These are phyloP conservation scores for Strigamia crassipes DNA, from an alignment of 2,888 invertebrate species.

Conservation along the genomic window DNA sequence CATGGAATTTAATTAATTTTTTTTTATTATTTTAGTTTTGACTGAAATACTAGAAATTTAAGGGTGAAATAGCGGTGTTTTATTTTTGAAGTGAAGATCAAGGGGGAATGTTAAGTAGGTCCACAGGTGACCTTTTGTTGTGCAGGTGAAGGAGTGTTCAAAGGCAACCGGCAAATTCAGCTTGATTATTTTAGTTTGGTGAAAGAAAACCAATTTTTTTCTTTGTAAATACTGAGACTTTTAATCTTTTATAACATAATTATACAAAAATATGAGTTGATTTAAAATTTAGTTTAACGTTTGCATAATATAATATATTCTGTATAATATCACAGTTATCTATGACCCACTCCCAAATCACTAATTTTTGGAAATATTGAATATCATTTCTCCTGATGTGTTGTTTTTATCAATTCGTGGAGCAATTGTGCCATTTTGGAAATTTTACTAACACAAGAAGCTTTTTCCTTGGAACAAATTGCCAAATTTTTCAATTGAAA, in stretches of 20 bases:
- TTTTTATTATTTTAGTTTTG: too few relatives aligned
- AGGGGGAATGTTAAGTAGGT: too few relatives aligned
- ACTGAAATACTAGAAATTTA: too few relatives aligned
- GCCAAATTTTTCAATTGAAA: constrained; percentile 21
- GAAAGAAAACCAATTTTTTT: too few relatives aligned
- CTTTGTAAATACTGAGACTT: too few relatives aligned
- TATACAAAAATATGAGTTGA: background rate
- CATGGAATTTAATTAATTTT: too few relatives aligned
- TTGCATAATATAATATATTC: background rate
- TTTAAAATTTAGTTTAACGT: background rate
- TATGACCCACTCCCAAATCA: background rate
- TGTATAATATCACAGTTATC: background rate
- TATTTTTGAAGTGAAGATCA: too few relatives aligned
- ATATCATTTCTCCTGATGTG: background rate
- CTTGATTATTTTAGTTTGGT: too few relatives aligned
- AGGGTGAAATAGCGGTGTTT: too few relatives aligned
- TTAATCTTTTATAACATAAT: background rate
- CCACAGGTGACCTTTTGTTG: too few relatives aligned
- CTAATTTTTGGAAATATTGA: background rate
- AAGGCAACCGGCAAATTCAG: too few relatives aligned
- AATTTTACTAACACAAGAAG: background rate
- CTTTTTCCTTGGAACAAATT: background rate
- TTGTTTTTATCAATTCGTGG: background rate
- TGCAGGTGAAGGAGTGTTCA: too few relatives aligned
- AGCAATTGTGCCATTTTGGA: background rate